Evolutionary conservation across 2,888 invertebrate genomes (phyloP).

Genomic region (Eupithecia exiguata): DNA sequence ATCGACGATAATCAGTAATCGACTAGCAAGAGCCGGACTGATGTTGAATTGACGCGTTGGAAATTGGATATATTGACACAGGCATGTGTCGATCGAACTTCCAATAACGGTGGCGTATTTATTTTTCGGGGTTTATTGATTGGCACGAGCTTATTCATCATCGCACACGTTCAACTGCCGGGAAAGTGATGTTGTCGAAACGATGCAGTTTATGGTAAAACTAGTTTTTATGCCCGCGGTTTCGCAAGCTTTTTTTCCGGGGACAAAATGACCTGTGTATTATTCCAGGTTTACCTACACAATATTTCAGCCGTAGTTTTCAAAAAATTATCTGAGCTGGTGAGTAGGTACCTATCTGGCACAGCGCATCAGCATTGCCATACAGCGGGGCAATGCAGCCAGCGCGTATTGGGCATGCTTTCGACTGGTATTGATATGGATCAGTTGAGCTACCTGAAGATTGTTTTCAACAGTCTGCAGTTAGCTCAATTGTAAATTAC

Average conservation of each 20-base stretch:
- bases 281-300: background rate
- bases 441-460: too few relatives aligned
- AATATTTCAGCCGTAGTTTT: too few relatives aligned
- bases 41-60: constrained; percentile 26
- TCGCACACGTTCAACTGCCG: background rate
- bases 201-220: background rate
- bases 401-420: too few relatives aligned
- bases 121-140: constrained; percentile 2
- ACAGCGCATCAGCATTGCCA: too few relatives aligned
- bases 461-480: too few relatives aligned
- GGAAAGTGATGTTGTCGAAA: background rate
- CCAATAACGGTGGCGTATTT: background rate
- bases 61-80: constrained; percentile 26
- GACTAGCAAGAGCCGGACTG: background rate
- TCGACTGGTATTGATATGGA: too few relatives aligned
- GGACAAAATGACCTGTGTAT: background rate
- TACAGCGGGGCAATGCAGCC: too few relatives aligned
- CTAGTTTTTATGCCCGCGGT: background rate
- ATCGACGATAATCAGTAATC: constrained; percentile 20
- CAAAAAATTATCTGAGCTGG: too few relatives aligned
- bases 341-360: too few relatives aligned
- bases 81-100: constrained; percentile 13
- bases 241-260: background rate
- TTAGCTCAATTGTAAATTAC: too few relatives aligned
- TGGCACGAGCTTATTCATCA: background rate